Percentiles rank a stretch among this genome's conserved stretches.
Evolutionary conservation across 2,888 invertebrate genomes (phyloP).

Genomic region (Drosophila colorata): DNA sequence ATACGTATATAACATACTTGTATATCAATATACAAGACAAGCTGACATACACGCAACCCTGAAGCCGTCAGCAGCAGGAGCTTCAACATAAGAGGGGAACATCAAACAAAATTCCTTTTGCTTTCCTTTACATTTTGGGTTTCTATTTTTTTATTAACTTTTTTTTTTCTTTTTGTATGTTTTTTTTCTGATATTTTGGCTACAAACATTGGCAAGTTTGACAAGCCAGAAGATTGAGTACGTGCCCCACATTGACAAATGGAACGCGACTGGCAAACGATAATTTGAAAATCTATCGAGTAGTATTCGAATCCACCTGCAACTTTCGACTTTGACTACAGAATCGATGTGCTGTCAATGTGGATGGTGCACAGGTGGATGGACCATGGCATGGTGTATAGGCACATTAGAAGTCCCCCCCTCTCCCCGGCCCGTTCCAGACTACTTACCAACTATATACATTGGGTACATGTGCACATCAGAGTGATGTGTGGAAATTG

Average conservation of each 20-base stretch:
- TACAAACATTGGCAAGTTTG: constrained; percentile 77
- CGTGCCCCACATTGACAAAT: constrained; percentile 79
- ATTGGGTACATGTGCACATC: constrained; percentile 1
- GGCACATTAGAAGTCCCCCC: no score
- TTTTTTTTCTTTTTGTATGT: constrained; percentile 13
- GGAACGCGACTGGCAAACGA: constrained; percentile 54
- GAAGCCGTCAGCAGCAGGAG: constrained; percentile 22
- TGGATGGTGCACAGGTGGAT: constrained; percentile 5
- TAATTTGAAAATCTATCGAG: constrained; percentile 1
- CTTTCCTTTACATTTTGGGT: background rate
- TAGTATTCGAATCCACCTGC: constrained; percentile 8
- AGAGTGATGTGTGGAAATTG: constrained; percentile 40
- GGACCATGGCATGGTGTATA: no score
- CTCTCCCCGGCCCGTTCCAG: background rate
- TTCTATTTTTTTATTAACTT: no score
- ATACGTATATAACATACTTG: constrained; percentile 19
- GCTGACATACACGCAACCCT: constrained; percentile 40
- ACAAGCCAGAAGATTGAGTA: constrained; percentile 80
- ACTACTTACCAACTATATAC: constrained; percentile 41
- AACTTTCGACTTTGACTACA: constrained; percentile 13
- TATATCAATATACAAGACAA: constrained; percentile 24
- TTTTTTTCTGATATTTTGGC: constrained; percentile 40
- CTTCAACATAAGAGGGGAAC: constrained; percentile 18
- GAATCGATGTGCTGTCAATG: constrained; percentile 30
- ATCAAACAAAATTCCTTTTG: constrained; percentile 43